Percentiles rank a stretch among this genome's conserved stretches.
Conservation (phyloP, 2,113 vertebrate genomes). For the Dicaeum eximium region DNA sequence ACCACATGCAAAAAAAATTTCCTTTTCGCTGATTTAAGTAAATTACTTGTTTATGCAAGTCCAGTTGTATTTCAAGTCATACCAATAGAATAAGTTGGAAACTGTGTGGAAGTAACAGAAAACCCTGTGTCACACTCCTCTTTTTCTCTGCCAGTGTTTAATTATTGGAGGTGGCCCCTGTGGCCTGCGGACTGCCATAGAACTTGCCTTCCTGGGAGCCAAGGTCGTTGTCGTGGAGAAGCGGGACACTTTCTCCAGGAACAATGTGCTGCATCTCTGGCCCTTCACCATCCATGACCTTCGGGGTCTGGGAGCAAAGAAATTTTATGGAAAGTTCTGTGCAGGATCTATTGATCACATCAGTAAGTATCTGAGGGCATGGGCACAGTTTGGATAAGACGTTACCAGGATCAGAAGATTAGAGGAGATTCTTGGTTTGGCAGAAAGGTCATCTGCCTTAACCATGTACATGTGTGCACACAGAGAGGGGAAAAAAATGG, state of each 20-base stretch:
- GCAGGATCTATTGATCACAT: constrained; percentile 97
- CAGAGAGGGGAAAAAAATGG: not conserved
- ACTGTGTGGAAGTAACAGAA: not conserved
- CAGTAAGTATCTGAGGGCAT: constrained; percentile 81
- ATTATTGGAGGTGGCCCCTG: constrained; percentile 95
- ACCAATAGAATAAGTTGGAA: not conserved
- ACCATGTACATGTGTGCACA: rapidly evolving
- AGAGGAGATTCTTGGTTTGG: not conserved
- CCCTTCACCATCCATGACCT: constrained; percentile 97
- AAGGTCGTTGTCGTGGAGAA: constrained; percentile 96
- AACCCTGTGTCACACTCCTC: not conserved
- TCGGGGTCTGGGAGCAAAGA: constrained; percentile 91
- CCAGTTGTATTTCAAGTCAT: not conserved
- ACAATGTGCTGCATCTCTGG: constrained; percentile 98
- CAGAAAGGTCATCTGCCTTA: not conserved
- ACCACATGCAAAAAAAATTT: not conserved
- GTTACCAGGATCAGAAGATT: not conserved
- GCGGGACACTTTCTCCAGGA: constrained; percentile 92
- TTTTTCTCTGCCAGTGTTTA: constrained; percentile 81
- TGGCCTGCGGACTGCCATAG: constrained; percentile 92
- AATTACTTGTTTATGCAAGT: not conserved
- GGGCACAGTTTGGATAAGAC: not conserved
- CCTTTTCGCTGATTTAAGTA: not conserved
- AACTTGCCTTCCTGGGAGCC: constrained; percentile 90
- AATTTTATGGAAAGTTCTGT: constrained; percentile 97